Percentiles rank a stretch among this genome's conserved stretches.
phyloP scores from a whole-genome alignment of 2,797 vertebrate species.

The Chelonia mydas region DNA sequence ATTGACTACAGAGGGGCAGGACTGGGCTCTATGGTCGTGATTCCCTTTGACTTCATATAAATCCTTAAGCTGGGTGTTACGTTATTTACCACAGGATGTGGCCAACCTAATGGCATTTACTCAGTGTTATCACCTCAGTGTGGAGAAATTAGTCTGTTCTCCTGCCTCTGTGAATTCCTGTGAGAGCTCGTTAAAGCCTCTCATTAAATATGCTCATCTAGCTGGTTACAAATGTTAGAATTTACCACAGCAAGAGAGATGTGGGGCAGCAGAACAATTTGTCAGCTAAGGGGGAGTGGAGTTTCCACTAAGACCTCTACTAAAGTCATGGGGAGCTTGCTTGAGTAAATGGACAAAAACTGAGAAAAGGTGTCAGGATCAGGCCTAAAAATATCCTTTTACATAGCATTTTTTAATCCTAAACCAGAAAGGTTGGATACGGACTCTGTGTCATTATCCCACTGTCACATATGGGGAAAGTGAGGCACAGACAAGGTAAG shows the following conservation, averaged over 20 bases:
- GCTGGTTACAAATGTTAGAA: not conserved
- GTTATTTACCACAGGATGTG: not conserved
- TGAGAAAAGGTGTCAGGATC: not conserved
- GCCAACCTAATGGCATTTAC: not conserved
- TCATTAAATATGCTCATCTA: not conserved
- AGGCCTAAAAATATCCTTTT: not conserved
- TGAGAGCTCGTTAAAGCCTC: not conserved
- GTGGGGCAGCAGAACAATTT: not conserved
- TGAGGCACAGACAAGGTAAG: not conserved
- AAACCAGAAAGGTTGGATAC: not conserved
- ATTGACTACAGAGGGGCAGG: not conserved
- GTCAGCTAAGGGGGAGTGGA: not conserved
- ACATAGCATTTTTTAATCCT: not conserved
- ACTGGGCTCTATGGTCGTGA: not conserved
- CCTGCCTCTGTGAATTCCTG: not conserved
- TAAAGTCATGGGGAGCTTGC: not conserved
- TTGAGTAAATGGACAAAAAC: not conserved
- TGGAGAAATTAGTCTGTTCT: not conserved
- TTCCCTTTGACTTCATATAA: not conserved
- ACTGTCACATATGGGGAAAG: not conserved
- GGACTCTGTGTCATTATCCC: not conserved
- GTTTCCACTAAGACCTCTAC: not conserved
- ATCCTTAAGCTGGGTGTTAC: not conserved
- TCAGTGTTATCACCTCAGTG: not conserved
- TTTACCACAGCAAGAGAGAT: rapidly evolving